Evolutionary conservation across 53 echinoderm and acorn worm species (phyloP).

Genomic region (Pentamera pediparva): DNA sequence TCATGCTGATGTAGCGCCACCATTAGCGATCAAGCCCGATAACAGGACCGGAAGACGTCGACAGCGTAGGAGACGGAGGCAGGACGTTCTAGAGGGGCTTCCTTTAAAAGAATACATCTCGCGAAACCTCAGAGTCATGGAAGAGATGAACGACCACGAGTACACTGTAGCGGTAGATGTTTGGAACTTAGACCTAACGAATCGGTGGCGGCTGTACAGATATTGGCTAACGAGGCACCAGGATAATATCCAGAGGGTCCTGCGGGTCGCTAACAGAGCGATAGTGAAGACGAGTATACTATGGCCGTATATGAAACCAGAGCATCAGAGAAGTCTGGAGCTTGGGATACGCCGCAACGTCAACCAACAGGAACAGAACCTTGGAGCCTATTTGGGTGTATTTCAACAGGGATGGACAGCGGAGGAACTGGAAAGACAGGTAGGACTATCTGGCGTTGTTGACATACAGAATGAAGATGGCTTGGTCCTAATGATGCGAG

Average conservation of each 20-base stretch:
- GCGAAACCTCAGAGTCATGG: background rate
- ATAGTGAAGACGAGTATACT: background rate
- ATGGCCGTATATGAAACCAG: background rate
- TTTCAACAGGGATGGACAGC: background rate
- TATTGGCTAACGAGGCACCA: slow-evolving; percentile 36
- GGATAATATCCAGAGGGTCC: background rate
- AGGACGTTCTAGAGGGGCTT: background rate
- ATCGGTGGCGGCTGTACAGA: slow-evolving; percentile 67
- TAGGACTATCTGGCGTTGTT: background rate
- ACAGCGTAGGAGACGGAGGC: background rate
- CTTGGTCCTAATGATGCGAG: background rate
- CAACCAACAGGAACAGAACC: background rate
- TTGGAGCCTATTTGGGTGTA: background rate
- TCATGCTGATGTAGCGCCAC: background rate
- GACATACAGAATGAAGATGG: background rate
- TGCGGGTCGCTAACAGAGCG: background rate
- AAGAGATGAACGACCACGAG: background rate
- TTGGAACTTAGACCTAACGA: slow-evolving; percentile 21
- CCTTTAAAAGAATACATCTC: slow-evolving; percentile 6
- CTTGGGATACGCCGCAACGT: background rate
- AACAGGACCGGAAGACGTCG: background rate
- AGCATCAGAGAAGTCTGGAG: background rate
- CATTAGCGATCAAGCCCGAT: slow-evolving; percentile 2
- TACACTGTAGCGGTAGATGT: slow-evolving; percentile 13
- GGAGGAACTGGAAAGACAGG: background rate